These are phyloP conservation scores for Drosophila trapezifrons DNA, from an alignment of 1,140 invertebrate species.

Conservation along the genomic window DNA sequence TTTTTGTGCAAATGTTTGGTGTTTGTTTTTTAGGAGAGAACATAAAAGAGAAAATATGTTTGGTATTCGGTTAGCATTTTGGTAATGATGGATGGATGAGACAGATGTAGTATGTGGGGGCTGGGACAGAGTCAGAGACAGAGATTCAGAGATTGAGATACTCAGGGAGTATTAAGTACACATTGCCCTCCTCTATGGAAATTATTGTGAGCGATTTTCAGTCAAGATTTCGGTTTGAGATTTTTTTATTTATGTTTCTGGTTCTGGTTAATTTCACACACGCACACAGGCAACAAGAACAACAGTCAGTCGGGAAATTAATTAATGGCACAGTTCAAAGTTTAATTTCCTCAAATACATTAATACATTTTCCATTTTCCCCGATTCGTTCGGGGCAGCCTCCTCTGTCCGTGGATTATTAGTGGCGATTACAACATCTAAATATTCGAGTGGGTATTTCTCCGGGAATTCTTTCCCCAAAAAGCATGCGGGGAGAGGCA, in stretches of 20 bases:
- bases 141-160: constrained; percentile 13
- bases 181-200: constrained; percentile 59
- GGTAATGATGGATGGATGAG: constrained; percentile 51
- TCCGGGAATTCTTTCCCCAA: constrained; percentile 15
- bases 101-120: constrained; percentile 47
- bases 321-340: constrained; percentile 83
- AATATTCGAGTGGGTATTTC: constrained; percentile 43
- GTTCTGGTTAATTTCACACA: constrained; percentile 60
- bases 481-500: constrained; percentile 54
- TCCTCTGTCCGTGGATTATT: constrained; percentile 54
- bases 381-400: constrained; percentile 12
- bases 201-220: constrained; percentile 63
- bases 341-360: constrained; percentile 71
- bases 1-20: constrained; percentile 45
- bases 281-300: constrained; percentile 24
- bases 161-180: not conserved
- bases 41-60: constrained; percentile 80
- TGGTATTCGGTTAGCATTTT: constrained; percentile 77
- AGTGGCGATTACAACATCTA: constrained; percentile 76
- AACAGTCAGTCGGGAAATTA: constrained; percentile 41
- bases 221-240: constrained; percentile 24
- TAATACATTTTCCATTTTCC: constrained; percentile 46
- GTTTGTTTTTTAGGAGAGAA: constrained; percentile 45
- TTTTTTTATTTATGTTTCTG: constrained; percentile 30
- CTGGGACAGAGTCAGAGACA: constrained; percentile 18